These are phyloP conservation scores for Trogon surrucura DNA, from an alignment of 2,113 vertebrate genomes.

Conservation along the genomic window DNA sequence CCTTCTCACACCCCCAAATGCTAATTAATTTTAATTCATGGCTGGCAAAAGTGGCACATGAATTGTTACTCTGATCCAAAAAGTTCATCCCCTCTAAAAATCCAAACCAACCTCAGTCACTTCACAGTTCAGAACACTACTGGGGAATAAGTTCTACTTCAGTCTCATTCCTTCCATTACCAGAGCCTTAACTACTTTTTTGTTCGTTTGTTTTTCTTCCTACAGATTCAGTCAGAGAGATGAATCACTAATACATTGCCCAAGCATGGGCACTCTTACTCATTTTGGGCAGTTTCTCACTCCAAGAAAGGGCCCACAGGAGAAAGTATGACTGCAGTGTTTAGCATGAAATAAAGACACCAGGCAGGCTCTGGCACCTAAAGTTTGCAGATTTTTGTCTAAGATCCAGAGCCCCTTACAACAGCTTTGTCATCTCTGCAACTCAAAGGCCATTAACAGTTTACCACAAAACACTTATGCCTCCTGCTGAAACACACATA, in stretches of 20 bases:
- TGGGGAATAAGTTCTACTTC: background rate
- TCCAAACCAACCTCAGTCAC: background rate
- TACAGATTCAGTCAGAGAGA: background rate
- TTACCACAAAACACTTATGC: background rate
- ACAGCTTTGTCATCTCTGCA: background rate
- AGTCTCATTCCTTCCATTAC: background rate
- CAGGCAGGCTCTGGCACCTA: background rate
- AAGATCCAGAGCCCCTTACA: background rate
- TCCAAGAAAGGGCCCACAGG: background rate
- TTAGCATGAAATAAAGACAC: background rate
- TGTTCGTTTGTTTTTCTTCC: background rate
- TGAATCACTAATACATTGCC: background rate
- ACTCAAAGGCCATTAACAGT: background rate
- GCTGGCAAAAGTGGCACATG: background rate
- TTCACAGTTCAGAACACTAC: background rate
- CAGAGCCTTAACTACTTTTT: background rate
- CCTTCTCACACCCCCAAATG: background rate
- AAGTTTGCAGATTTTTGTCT: background rate
- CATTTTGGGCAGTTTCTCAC: background rate
- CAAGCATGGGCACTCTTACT: background rate
- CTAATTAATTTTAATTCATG: slow-evolving; percentile 29
- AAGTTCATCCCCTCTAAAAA: slow-evolving; percentile 21
- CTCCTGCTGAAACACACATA: background rate
- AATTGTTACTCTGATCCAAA: slow-evolving; percentile 7
- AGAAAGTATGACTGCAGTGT: background rate